Percentiles rank a stretch among this genome's conserved stretches.
Evolutionary conservation across 2,797 vertebrate genomes (phyloP).

Genomic region (Cynodonichthys magdalenae): DNA sequence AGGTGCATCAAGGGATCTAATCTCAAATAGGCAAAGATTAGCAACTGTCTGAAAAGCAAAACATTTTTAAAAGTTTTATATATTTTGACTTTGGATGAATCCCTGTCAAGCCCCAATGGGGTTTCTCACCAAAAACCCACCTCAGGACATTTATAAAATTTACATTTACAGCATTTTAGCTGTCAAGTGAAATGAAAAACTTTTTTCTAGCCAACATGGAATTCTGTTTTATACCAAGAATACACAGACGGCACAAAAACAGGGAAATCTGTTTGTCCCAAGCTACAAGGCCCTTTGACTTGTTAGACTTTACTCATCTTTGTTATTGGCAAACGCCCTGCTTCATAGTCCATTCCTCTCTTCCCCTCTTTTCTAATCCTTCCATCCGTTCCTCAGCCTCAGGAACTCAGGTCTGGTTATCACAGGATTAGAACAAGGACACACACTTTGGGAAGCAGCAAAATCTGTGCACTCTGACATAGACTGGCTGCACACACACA

Average conservation of each 20-base stretch:
- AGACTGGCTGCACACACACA: slow-evolving; percentile 34
- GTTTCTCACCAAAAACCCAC: too few species aligned
- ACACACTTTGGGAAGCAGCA: slow-evolving; percentile 42
- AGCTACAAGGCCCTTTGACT: slow-evolving; percentile 31
- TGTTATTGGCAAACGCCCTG: slow-evolving; percentile 38
- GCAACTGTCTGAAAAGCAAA: too few species aligned
- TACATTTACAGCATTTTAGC: not conserved
- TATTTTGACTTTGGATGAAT: too few species aligned
- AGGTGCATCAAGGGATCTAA: too few species aligned
- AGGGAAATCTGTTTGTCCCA: slow-evolving; percentile 2
- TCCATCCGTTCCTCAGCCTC: slow-evolving; percentile 41
- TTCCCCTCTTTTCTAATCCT: slow-evolving; percentile 7
- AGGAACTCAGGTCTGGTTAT: slow-evolving; percentile 70
- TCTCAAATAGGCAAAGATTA: too few species aligned
- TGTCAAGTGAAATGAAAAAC: not conserved
- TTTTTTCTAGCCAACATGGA: too few species aligned
- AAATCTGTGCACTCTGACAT: slow-evolving; percentile 19
- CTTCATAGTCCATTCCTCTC: slow-evolving; percentile 41
- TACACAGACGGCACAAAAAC: not conserved
- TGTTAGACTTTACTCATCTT: slow-evolving; percentile 51
- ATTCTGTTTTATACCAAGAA: slow-evolving; percentile 4
- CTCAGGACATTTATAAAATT: not conserved
- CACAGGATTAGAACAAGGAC: slow-evolving; percentile 74
- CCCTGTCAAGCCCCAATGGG: too few species aligned
- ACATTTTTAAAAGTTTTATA: too few species aligned